These are phyloP conservation scores for Ernsta delagoae DNA, from an alignment of 2,888 invertebrate species.

Conservation along the genomic window DNA sequence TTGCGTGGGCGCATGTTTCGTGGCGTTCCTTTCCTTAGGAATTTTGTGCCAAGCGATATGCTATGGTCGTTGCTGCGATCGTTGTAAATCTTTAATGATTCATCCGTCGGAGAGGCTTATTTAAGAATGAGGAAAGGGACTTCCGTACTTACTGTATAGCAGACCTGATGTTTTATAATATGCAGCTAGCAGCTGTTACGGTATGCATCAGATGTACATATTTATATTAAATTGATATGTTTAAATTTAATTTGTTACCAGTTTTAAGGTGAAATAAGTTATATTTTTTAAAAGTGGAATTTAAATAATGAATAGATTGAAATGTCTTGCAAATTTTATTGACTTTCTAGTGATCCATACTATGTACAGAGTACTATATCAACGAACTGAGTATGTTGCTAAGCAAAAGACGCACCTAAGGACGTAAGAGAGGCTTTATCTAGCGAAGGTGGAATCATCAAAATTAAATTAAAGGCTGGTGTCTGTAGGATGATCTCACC, in stretches of 20 bases:
- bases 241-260: too few species aligned
- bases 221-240: too few species aligned
- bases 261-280: too few species aligned
- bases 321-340: too few species aligned
- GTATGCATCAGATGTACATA: too few species aligned
- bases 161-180: neutral
- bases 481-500: conserved; percentile 79
- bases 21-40: conserved; percentile 45
- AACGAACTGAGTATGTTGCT: neutral
- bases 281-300: too few species aligned
- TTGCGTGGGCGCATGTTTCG: conserved; percentile 51
- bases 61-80: conserved; percentile 1
- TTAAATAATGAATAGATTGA: too few species aligned
- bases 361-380: too few species aligned
- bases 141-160: neutral
- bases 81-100: conserved; percentile 37
- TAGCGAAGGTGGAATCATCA: conserved; percentile 49
- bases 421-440: neutral
- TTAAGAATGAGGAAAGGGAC: neutral
- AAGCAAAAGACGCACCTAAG: neutral
- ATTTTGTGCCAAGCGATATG: conserved; percentile 39
- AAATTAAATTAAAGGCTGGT: conserved; percentile 63
- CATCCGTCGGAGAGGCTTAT: conserved; percentile 19
- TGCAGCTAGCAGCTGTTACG: too few species aligned
- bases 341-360: too few species aligned